Conservation (phyloP, 2,888 invertebrate genomes). For the Monopis laevigella region DNA sequence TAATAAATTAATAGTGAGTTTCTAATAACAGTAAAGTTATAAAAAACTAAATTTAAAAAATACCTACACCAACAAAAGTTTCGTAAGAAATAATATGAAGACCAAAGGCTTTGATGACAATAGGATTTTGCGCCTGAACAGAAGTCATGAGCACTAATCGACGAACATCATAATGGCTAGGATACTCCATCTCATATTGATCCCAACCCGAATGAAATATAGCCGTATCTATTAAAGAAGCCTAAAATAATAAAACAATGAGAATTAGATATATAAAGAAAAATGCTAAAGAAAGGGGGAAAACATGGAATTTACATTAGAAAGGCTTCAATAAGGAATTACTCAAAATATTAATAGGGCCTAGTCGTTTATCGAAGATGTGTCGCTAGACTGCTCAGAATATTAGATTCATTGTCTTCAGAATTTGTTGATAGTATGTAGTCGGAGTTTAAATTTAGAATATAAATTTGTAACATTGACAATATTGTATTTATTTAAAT, state of each 20-base stretch:
- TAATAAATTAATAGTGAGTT: neutral
- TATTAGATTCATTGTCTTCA: too few species aligned
- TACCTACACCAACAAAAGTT: constrained; percentile 11
- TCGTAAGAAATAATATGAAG: constrained; percentile 11
- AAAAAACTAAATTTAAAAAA: neutral
- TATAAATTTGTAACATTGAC: too few species aligned
- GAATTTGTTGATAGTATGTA: too few species aligned
- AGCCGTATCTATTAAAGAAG: constrained; percentile 8
- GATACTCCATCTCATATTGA: neutral
- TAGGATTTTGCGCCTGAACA: constrained; percentile 12
- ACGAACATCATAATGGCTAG: constrained; percentile 1
- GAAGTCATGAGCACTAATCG: constrained; percentile 14
- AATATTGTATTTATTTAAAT: too few species aligned
- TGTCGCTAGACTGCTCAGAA: too few species aligned
- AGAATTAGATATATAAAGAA: neutral
- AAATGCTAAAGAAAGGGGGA: too few species aligned
- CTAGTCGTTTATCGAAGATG: too few species aligned
- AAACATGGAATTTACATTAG: too few species aligned
- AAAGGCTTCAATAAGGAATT: too few species aligned
- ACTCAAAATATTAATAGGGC: too few species aligned
- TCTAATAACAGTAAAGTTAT: neutral
- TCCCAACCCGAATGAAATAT: constrained; percentile 15
- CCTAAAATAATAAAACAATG: constrained; percentile 3
- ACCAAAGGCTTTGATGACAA: constrained; percentile 13
- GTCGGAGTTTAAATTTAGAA: too few species aligned